These are phyloP conservation scores for Eriosoma lanigerum DNA, from an alignment of 1,140 invertebrate genomes.

Conservation along the genomic window DNA sequence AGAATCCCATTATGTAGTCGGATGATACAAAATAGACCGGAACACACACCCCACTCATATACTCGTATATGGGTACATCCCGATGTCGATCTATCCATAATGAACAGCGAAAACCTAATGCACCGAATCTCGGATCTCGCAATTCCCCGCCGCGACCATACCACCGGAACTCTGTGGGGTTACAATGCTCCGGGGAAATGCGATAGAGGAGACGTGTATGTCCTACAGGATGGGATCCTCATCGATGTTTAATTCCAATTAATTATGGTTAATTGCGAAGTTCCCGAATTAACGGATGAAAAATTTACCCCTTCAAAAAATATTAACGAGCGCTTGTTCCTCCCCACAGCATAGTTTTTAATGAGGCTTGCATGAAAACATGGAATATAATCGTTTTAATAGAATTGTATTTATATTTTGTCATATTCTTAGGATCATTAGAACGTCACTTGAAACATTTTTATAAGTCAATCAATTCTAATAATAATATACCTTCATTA, in stretches of 20 bases:
- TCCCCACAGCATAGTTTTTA: background rate
- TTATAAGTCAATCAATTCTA: no score
- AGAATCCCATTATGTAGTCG: slow-evolving; percentile 41
- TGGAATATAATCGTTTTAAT: background rate
- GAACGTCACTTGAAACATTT: no score
- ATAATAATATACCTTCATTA: no score
- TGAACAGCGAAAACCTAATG: slow-evolving; percentile 13
- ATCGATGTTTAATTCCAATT: slow-evolving; percentile 44
- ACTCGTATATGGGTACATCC: background rate
- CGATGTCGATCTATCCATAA: background rate
- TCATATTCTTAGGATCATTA: no score
- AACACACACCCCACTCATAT: background rate
- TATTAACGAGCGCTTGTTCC: slow-evolving; percentile 32
- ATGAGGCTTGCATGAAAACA: background rate
- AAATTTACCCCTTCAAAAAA: slow-evolving; percentile 28
- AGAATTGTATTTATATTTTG: no score
- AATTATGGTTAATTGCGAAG: slow-evolving; percentile 43
- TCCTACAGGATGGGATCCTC: slow-evolving; percentile 26
- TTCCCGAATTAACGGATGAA: slow-evolving; percentile 11
- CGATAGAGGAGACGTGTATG: background rate
- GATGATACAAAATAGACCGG: slow-evolving; percentile 49
- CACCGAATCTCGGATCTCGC: slow-evolving; percentile 27
- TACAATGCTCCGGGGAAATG: slow-evolving; percentile 12
- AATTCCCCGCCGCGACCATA: background rate
- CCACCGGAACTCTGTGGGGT: slow-evolving; percentile 39